Base-by-base conservation (phyloP, 2,797 vertebrate genomes). In the Kryptopterus vitreolus region DNA sequence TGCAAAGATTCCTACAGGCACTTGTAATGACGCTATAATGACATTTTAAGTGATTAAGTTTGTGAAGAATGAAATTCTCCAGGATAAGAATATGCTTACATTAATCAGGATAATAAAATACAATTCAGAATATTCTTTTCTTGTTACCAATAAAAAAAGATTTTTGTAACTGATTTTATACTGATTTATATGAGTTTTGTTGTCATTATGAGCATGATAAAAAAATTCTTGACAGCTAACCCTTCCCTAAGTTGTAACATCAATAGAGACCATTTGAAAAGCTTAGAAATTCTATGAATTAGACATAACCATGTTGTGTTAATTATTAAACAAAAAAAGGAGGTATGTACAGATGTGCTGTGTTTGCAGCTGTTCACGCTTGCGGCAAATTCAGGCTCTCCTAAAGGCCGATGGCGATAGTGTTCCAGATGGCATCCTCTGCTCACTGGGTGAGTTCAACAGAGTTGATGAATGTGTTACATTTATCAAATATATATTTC, bases 371-470 rank as follows among this genome's bases (percentile, higher is more conserved):
- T 97, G 96, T 84, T 94, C 94, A 87, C 96, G 97, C 58, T 92
- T 98, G 87, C 93, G 95, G 68, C 95, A 96, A 84, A 90, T 98
- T 58, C 98, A 99, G 89, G 92, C 91, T 71, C 93, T 99, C 86
- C 91, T 99, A 81, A 89, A 88, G 7, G 93, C 92, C 82, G 93
- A 91, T 86, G 94, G 90, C 86, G 91, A 94, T 81, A 89, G 93
- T 80, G 89, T 87, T 46, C 95, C 96, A 1, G 96, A 99, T 81
- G 97, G 95, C 73, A 95, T 99, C 87, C 93, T 99, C 75, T 99
- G 97, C 91, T 96, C 97, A 87, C 92, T 99, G 43, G 98, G 98
- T 99, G 78, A 88, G 92, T 90, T 81, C 24, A 65, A 46, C 31
- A 68, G 15, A 69, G n/a, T 20, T n/a, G n/a, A n/a, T n/a, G n/a